phyloP scores from a whole-genome alignment of 2,888 invertebrate species.

The Operophtera brumata region DNA sequence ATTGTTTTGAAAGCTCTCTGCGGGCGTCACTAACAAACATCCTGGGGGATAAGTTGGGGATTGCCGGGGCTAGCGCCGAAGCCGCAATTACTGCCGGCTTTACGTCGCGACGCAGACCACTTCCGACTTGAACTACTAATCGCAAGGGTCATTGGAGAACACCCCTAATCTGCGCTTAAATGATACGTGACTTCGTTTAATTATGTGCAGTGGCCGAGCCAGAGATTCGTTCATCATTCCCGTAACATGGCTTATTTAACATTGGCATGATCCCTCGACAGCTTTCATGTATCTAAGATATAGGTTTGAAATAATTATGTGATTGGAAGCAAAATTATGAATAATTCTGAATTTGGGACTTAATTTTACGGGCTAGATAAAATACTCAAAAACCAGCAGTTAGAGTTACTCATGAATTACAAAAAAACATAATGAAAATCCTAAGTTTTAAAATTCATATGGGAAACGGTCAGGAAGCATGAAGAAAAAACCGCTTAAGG shows the following conservation, averaged over 20 bases:
- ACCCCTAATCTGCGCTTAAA: constrained; percentile 59
- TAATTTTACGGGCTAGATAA: too few relatives aligned
- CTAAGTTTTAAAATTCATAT: too few relatives aligned
- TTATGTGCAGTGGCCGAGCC: constrained; percentile 29
- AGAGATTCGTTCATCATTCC: constrained; percentile 22
- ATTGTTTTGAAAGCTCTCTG: constrained; percentile 43
- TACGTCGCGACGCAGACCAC: constrained; percentile 55
- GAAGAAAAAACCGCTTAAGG: too few relatives aligned
- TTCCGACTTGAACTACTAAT: constrained; percentile 56
- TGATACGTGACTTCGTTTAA: constrained; percentile 63
- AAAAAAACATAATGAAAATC: too few relatives aligned
- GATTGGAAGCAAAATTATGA: neutral
- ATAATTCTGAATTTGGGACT: too few relatives aligned
- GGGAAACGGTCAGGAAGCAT: too few relatives aligned
- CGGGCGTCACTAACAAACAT: constrained; percentile 56
- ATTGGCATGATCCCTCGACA: constrained; percentile 2
- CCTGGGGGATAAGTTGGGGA: constrained; percentile 60
- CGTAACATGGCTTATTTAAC: constrained; percentile 8
- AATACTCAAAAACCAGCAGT: too few relatives aligned
- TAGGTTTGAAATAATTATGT: neutral
- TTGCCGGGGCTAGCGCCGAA: constrained; percentile 62
- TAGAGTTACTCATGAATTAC: too few relatives aligned
- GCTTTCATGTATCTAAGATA: neutral
- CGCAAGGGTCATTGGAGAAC: constrained; percentile 60
- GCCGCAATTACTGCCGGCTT: constrained; percentile 74